Percentiles rank a stretch among this genome's conserved stretches.
Evolutionary conservation across 2,888 invertebrate species (phyloP).

Genomic region (Caenorhabditis plicata): DNA sequence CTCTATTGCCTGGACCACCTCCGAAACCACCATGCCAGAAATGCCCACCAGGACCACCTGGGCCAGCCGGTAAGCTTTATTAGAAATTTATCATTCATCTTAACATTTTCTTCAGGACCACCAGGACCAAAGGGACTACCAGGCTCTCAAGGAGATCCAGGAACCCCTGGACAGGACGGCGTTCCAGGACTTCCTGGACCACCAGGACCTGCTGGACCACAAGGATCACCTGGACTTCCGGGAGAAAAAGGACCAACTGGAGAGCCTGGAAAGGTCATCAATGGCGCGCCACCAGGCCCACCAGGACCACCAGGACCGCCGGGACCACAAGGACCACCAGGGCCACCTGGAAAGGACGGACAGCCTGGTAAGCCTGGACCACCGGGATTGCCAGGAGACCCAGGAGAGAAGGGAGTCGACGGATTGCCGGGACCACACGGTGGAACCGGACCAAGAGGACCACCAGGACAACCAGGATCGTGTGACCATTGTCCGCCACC

Average conservation of each 20-base stretch:
- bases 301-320: slow-evolving; percentile 62
- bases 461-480: slow-evolving; percentile 52
- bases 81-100: no score
- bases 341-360: slow-evolving; percentile 57
- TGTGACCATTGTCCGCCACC: slow-evolving; percentile 65
- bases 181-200: slow-evolving; percentile 63
- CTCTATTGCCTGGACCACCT: slow-evolving; percentile 64
- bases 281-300: slow-evolving; percentile 56
- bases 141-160: slow-evolving; percentile 60
- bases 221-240: slow-evolving; percentile 59
- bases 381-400: slow-evolving; percentile 56
- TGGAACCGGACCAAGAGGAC: slow-evolving; percentile 49
- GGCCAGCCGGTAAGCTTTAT: no score
- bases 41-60: slow-evolving; percentile 50
- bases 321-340: slow-evolving; percentile 58
- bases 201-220: slow-evolving; percentile 63
- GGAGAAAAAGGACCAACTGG: slow-evolving; percentile 61
- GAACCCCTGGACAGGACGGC: slow-evolving; percentile 47
- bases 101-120: no score
- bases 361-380: slow-evolving; percentile 49
- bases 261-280: slow-evolving; percentile 64
- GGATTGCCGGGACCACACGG: slow-evolving; percentile 65
- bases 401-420: slow-evolving; percentile 67
- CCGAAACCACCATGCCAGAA: slow-evolving; percentile 66
- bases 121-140: slow-evolving; percentile 58